Evolutionary conservation across 2,797 vertebrate genomes (phyloP), one percentile per base, ranked within the genome.

Genomic region (Crocodylus rhombifer): DNA sequence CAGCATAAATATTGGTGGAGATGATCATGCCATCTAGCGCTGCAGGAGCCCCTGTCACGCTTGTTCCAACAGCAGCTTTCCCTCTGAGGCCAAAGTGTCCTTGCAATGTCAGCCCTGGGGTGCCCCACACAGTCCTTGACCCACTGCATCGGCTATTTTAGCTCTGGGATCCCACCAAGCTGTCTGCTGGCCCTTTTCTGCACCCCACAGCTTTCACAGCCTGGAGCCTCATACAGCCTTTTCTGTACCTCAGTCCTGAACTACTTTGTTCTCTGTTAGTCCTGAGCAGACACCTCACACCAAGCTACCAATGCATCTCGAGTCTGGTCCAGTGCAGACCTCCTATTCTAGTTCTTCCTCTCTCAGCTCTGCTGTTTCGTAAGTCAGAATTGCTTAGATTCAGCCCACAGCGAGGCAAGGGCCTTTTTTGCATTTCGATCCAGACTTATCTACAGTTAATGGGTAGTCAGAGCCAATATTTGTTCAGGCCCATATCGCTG

Each of bases 51-150:
- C 42, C 42, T 51, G 1, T 28, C 30, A 71, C 33, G 15, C 9
- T 0, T 0, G 6, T 5, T 18, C 56, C 80, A 56, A 1, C 18
- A 75, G 6, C 12, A 14, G 9, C 20, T 2, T 25, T n/a, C 5
- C 2, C 4, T 33, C 20, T 12, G 21, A 8, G 10, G 6, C 28
- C 67, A 36, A 18, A 36, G 33, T 17, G 17, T 33, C 67, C 33
- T 20, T 2, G 33, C 21, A 33, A 33, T 69, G 33, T n/a, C 67
- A 36, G 30, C 18, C 63, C 15, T 8, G 28, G 63, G 28, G n/a
- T 21, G 4, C 20, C 20, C 20, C 12, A 17, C 16, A 6, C 33
- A 13, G 4, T 20, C 11, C 67, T 69, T 11, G 21, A 4, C 61
- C 67, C 67, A 33, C 7, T 33, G 17, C 18, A 33, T 10, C 16